Evolutionary conservation across 2,113 vertebrate species (phyloP), one percentile per base, ranked within the genome.

Genomic region (Calidris pugnax): DNA sequence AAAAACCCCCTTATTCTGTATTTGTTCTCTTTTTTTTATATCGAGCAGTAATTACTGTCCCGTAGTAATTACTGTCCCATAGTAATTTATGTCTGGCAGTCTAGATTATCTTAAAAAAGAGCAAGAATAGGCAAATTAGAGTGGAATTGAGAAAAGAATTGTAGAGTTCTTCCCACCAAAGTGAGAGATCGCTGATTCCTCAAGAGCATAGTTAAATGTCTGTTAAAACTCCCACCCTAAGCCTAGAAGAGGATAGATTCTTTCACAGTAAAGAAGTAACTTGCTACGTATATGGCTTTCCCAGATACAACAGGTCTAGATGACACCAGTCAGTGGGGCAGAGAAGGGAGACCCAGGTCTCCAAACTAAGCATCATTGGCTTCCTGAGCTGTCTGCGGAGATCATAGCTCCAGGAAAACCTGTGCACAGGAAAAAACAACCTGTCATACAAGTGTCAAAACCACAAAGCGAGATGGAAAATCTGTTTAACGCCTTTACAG

Each of bases 381-480:
- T 85, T 90, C 71, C 83, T 91, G 53, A 79, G 17, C 37, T 82
- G 39, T 84, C 55, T 73, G 86, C 76, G 26, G 53, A 91, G n/a
- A 82, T 35, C 32, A 48, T 12, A 82, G 69, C 76, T 82, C 23
- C 43, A n/a, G 62, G 63, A 72, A 87, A 84, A 80, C 24, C 48
- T n/a, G 26, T 89, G 28, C 24, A 59, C 12, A 37, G 53, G 27
- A 32, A 51, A 78, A 67, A 69, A 1, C 27, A 0, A 1, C 1
- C 30, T 60, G 51, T 35, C 68, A 35, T 59, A 76, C 66, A 73
- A 89, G 53, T 47, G 81, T 81, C 68, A 95, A 57, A 94, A 85
- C 60, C 45, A 75, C 57, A n/a, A 74, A 92, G 27, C 33, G 56
- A 93, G 60, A 39, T 39, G 37, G 79, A 93, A 93, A 92, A 94